phyloP scores from a whole-genome alignment of 2,113 vertebrate species.

The Progne subis region DNA sequence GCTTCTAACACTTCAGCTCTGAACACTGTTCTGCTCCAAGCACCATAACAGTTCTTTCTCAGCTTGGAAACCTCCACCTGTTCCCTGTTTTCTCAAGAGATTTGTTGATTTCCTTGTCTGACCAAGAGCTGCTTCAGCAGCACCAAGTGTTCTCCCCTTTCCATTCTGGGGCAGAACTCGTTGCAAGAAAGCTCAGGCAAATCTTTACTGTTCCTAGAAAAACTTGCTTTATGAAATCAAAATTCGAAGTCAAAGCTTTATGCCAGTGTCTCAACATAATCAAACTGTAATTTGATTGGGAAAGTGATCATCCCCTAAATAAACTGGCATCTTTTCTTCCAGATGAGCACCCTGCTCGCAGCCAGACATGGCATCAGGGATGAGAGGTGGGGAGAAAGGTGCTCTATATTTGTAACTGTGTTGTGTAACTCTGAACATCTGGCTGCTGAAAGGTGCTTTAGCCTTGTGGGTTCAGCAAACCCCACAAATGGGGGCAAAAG shows the following conservation, averaged over 20 bases:
- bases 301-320: background rate
- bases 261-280: background rate
- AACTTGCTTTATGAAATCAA: background rate
- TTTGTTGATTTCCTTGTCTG: background rate
- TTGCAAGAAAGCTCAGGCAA: background rate
- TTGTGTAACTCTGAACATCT: background rate
- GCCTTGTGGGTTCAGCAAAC: rapidly evolving
- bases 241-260: background rate
- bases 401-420: background rate
- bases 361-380: background rate
- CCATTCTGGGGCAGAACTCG: background rate
- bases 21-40: background rate
- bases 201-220: background rate
- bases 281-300: background rate
- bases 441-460: background rate
- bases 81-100: background rate
- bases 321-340: background rate
- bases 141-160: background rate
- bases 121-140: background rate
- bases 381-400: background rate
- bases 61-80: background rate
- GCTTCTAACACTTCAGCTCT: background rate
- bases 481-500: background rate
- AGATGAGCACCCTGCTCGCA: background rate
- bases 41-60: background rate